Evolutionary conservation across 2,888 invertebrate species (phyloP), one percentile per base, ranked within the genome.

Genomic region (Odiellus spinosus): DNA sequence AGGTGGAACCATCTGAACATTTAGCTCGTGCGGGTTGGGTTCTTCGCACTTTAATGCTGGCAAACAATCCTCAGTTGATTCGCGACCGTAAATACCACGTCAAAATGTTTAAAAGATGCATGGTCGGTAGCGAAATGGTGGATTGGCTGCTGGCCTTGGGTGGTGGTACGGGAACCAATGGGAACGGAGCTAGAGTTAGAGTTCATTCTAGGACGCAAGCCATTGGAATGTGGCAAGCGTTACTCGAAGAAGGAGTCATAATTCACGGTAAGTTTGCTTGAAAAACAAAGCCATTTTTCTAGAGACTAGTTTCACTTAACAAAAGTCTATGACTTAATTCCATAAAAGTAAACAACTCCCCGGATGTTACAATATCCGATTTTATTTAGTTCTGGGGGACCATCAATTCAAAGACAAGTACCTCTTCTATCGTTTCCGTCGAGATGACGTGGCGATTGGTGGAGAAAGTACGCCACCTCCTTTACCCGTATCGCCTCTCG

Each of bases 351-450:
- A n/a, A n/a, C n/a, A n/a, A n/a, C n/a, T n/a, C n/a, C n/a, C n/a
- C n/a, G n/a, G n/a, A n/a, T n/a, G n/a, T n/a, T n/a, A n/a, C n/a
- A n/a, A n/a, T n/a, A n/a, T n/a, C n/a, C n/a, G n/a, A n/a, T 8
- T 26, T 40, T 40, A 63, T 64, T 47, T 64, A 82, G 82, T 82
- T 48, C 77, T 77, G 75, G 46, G 76, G 56, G 82, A 83, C 60
- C 80, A 82, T 61, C 77, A 80, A 43, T 84, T 84, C 69, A 77
- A 78, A 64, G 84, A 84, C 71, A 81, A 82, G 70, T 79, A 79
- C 65, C 74, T 82, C 62, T 75, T 82, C 59, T 84, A 84, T 68
- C 78, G 82, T 49, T 84, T 84, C 71, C 75, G 76, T 63, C 76
- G 78, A 63, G 81, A 82, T 63, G 68, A 71, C 44, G 77, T 78